Evolutionary conservation across 2,888 invertebrate species (phyloP), one percentile per base, ranked within the genome.

Genomic region (Dryococelus australis): DNA sequence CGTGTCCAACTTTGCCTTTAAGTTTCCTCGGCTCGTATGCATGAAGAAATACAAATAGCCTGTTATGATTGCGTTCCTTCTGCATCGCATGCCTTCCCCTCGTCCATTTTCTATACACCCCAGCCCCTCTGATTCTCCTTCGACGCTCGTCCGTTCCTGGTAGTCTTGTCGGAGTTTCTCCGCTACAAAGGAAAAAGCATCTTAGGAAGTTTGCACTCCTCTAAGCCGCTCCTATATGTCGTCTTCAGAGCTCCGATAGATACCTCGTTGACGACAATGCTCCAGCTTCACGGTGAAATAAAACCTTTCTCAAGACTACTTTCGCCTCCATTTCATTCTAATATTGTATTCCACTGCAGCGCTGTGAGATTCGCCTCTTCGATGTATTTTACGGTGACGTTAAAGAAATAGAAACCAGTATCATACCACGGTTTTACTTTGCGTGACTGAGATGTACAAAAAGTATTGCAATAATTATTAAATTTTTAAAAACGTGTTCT

Each of bases 31-130:
- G 83, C 83, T 83, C 81, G 85, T 85, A 85, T 87, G 87, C 87
- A 85, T 87, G 87, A 87, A 85, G 85, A 87, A 87, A 87, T 87
- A 87, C 87, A 87, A 87, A 87, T 85, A 87, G 87, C 80, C 53
- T 80, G 51, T 87, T 87, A 87, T 87, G 79, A 80, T 79, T 85
- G 81, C 5, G 78, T 87, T 85, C 84, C 53, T 84, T 43, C 51
- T 65, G n/a, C 85, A 1, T 79, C 47, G 78, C 24, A 10, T 81
- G 16, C 86, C 87, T 79, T 80, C 65, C 27, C 35, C 81, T 79
- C 86, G 9, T 86, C 65, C 86, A n/a, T 86, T 35, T 43, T 27
- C 87, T 47, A 78, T 3, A 3, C 10, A 35, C 26, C n/a, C 43
- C 16, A 13, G 8, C 80, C 83, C 35, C 9, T 20, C 83, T 5